Base-by-base conservation (phyloP, 2,888 invertebrate genomes). In the Rugalucina vietnamica region DNA sequence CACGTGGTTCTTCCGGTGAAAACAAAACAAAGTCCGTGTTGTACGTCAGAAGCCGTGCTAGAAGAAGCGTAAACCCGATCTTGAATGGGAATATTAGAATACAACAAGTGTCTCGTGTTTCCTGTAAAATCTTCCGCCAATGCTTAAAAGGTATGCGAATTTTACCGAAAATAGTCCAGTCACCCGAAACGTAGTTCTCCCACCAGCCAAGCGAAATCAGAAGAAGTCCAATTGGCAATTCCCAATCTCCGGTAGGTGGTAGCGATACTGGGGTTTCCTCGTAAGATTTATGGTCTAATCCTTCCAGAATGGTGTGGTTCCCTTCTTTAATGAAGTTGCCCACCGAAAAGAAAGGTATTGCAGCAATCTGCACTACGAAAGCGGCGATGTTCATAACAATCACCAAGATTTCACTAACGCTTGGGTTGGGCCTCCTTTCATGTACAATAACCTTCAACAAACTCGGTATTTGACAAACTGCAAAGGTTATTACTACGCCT, bases 161-260 rank as follows among this genome's bases (percentile, higher is more conserved):
- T 75, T 90, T 90, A 18, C 91, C 91, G 80, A 88, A 92, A 29
- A 93, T 70, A 36, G 91, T 90, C 93, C 93, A 93, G 37, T 93
- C 92, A 0, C 92, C 91, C 14, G 92, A 92, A 0, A 98, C 98
- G 94, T 98, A 99, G 95, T 99, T 99, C 95, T 99, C 99, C 99
- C 99, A 99, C 98, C 99, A 99, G 37, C 98, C 98, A 54, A 98
- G 96, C 0, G 99, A 99, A 85, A 98, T 97, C 92, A 98, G 96
- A 78, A 98, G 95, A 54, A 98, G 96, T 0, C 98, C 96, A 0
- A 98, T 95, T 0, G 99, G 98, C 91, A 99, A 97, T 69, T 98
- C 96, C 97, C 98, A 98, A n/a, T 85, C 85, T 24, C 90, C 81
- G n/a, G 82, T 76, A 0, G 84, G 77, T 18, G 75, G 69, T 97